Evolutionary conservation across 2,888 invertebrate genomes (phyloP), one percentile per base, ranked within the genome.

Genomic region (Diogma glabrata): DNA sequence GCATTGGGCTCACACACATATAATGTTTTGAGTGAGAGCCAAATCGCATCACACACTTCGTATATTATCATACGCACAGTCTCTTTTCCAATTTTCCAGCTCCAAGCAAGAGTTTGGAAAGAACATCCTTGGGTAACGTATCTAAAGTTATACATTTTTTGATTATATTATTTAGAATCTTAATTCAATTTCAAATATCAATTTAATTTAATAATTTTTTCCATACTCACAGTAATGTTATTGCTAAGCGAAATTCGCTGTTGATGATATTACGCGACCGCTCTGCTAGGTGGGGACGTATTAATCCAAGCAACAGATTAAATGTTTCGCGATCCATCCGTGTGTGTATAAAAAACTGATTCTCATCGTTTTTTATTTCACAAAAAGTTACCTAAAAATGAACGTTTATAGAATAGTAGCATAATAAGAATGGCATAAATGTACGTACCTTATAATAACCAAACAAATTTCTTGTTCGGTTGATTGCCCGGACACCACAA

Each of bases 11-110:
- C 40, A 1, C 38, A 14, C 2, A 52, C 46, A 28, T 52, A 51
- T n/a, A 49, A 14, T 16, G 48, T 47, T 2, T 22, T 19, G 4
- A 56, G 24, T 16, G 36, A 14, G 7, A 19, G 16, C 52, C 54
- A 56, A 30, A 55, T 17, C 8, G 20, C 50, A 17, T 53, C 51
- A 28, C 50, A 56, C 2, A 51, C 51, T 9, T 53, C 52, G 1
- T 47, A 28, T 9, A 53, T 46, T 17, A 56, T 54, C 17, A 16
- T 47, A 12, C 55, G 38, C 2, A 52, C 54, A 9, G 56, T 55
- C 6, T 38, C 38, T 12, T 51, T 51, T 9, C 50, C 55, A 14
- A 53, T 8, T 36, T 51, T 53, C 6, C 14, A 53, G 3, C 30
- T 45, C 51, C 43, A 22, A n/a, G 53, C 53, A 8, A 55, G 14